phyloP scores from a whole-genome alignment of 2,797 vertebrate species.

The Spatula clypeata region DNA sequence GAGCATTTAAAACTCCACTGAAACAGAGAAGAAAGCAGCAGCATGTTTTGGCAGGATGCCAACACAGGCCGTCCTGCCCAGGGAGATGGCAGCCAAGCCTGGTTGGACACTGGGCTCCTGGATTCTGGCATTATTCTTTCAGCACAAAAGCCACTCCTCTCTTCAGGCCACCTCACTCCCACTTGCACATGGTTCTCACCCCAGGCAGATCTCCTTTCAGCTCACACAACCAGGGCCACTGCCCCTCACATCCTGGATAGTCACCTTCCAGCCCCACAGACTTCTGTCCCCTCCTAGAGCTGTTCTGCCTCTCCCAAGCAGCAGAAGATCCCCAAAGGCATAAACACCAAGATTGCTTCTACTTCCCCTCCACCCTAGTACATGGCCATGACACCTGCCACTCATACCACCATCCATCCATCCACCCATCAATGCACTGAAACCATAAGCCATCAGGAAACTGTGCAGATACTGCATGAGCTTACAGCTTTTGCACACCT shows the following conservation, averaged over 20 bases:
- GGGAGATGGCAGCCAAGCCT: not conserved
- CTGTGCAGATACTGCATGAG: not conserved
- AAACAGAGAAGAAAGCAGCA: not conserved
- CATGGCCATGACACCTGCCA: not conserved
- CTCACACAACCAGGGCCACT: not conserved
- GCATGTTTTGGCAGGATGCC: fast-evolving
- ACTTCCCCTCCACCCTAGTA: not conserved
- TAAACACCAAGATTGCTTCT: not conserved
- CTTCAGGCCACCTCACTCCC: not conserved
- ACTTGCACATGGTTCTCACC: not conserved
- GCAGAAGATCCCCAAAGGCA: not conserved
- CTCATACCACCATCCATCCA: fast-evolving
- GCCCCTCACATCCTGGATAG: fast-evolving
- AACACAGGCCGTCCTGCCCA: not conserved
- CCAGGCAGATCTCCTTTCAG: not conserved
- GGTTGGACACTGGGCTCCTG: not conserved
- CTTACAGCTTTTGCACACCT: not conserved
- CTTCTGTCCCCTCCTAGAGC: not conserved
- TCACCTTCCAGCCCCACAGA: not conserved
- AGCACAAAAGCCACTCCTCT: not conserved
- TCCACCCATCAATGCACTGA: not conserved
- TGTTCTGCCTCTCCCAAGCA: not conserved
- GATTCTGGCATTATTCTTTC: not conserved
- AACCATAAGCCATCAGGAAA: not conserved
- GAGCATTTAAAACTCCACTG: not conserved